A percentile compares a stretch with the other conserved stretches of the same genome.
Conservation (phyloP, 2,113 vertebrate species). For the Notothenia coriiceps region DNA sequence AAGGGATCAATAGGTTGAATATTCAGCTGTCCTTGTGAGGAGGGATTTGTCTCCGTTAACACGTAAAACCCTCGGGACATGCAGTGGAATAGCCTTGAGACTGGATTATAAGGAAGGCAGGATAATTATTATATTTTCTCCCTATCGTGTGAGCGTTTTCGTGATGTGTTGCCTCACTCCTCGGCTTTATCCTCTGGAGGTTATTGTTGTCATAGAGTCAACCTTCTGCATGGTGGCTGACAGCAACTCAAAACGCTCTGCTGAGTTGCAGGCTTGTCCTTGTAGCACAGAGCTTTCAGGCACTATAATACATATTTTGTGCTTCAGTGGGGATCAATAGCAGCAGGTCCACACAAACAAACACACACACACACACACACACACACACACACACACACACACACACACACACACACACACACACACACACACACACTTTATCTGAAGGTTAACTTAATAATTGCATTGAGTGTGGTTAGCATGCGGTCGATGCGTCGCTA, state of each 20-base stretch:
- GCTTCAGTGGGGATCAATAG: slow-evolving; percentile 14
- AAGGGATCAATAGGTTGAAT: slow-evolving; percentile 61
- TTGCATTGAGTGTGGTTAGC: slow-evolving; percentile 30
- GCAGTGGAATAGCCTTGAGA: not conserved
- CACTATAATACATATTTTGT: not conserved
- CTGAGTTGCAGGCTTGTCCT: slow-evolving; percentile 21
- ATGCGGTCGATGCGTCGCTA: slow-evolving; percentile 44
- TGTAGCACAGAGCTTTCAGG: slow-evolving; percentile 17
- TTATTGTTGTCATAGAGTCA: not conserved
- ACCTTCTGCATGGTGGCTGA: slow-evolving; percentile 3
- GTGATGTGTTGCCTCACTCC: not conserved
- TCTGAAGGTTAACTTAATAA: slow-evolving; percentile 64
- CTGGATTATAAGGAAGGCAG: not conserved
- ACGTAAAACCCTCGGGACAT: slow-evolving; percentile 17
- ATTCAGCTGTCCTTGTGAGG: slow-evolving; percentile 59
- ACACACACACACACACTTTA: slow-evolving; percentile 4
- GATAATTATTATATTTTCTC: slow-evolving; percentile 2
- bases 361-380: no score
- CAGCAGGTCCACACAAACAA: slow-evolving; percentile 17
- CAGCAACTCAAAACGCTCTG: not conserved
- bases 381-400: slow-evolving; percentile 13
- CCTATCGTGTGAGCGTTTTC: not conserved
- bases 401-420: slow-evolving; percentile 16
- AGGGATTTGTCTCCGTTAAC: slow-evolving; percentile 57
- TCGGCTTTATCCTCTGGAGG: not conserved